Percentiles rank a stretch among this genome's conserved stretches.
These are phyloP conservation scores for Hucho hucho DNA, from an alignment of 2,113 vertebrate species.

Conservation along the genomic window DNA sequence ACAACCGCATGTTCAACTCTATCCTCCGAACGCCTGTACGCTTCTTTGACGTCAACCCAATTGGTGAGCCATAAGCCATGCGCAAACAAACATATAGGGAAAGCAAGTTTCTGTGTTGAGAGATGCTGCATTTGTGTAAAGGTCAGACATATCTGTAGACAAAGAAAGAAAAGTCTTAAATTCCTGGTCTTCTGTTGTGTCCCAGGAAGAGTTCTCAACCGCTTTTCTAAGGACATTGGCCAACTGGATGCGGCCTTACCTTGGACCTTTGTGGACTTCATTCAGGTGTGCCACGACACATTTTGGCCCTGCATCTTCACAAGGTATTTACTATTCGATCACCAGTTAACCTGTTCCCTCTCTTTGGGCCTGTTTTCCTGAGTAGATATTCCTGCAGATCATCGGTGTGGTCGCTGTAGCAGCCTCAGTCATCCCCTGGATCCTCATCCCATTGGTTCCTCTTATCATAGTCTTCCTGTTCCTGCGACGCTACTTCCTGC, in stretches of 20 bases:
- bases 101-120: background rate
- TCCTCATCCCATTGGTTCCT: conserved; percentile 79
- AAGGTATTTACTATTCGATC: background rate
- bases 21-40: conserved; percentile 83
- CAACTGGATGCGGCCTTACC: conserved; percentile 70
- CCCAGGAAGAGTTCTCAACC: conserved; percentile 74
- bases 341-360: background rate
- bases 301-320: background rate
- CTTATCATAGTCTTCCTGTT: conserved; percentile 79
- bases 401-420: conserved; percentile 80
- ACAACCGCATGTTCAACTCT: conserved; percentile 88
- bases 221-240: conserved; percentile 78
- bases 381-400: conserved; percentile 79
- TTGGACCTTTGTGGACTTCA: conserved; percentile 71
- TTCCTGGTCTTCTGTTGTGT: background rate
- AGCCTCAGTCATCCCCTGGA: conserved; percentile 84
- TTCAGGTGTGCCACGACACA: conserved; percentile 53
- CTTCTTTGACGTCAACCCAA: conserved; percentile 94
- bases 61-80: conserved; percentile 77
- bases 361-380: conserved; percentile 5
- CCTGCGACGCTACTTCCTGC: conserved; percentile 83
- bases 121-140: too few relatives aligned
- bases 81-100: background rate
- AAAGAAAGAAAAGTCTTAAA: background rate
- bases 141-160: background rate